Evolutionary conservation across 2,797 vertebrate species (phyloP).

Genomic region (Crocodylus rhombifer): DNA sequence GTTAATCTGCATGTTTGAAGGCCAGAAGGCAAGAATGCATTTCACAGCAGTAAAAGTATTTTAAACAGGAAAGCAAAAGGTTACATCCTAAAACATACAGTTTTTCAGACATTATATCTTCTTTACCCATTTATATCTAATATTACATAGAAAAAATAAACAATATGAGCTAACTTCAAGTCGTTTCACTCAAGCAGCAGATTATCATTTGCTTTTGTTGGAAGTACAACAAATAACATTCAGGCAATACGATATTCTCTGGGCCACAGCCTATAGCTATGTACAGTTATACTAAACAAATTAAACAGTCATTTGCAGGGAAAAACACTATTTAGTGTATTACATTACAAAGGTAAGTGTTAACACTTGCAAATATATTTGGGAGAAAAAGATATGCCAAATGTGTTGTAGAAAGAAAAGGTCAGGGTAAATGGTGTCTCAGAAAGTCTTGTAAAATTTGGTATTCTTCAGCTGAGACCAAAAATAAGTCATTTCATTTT

Average conservation of each 20-base stretch:
- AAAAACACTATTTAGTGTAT: constrained; percentile 20
- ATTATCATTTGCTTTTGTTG: constrained; percentile 1
- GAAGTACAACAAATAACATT: constrained; percentile 21
- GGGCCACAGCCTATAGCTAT: neutral
- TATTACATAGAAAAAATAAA: constrained; percentile 47
- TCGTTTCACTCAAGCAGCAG: constrained; percentile 30
- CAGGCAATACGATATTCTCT: constrained; percentile 4
- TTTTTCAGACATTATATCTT: constrained; percentile 1
- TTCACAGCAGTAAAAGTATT: constrained; percentile 6
- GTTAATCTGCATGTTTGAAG: neutral
- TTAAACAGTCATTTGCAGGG: constrained; percentile 32
- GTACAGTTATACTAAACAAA: constrained; percentile 42
- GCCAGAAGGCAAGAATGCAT: constrained; percentile 3
- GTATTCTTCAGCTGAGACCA: neutral
- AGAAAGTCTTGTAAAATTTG: neutral
- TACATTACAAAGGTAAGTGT: constrained; percentile 29
- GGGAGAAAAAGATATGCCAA: neutral
- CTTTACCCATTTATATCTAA: neutral
- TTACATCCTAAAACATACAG: neutral
- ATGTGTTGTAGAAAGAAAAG: neutral
- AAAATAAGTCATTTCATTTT: constrained; percentile 44
- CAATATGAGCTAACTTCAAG: constrained; percentile 1
- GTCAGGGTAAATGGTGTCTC: neutral
- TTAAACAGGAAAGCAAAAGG: constrained; percentile 22
- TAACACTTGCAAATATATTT: constrained; percentile 48